Conservation (phyloP, 2,113 vertebrate species). For the Nansenia antarctica region DNA sequence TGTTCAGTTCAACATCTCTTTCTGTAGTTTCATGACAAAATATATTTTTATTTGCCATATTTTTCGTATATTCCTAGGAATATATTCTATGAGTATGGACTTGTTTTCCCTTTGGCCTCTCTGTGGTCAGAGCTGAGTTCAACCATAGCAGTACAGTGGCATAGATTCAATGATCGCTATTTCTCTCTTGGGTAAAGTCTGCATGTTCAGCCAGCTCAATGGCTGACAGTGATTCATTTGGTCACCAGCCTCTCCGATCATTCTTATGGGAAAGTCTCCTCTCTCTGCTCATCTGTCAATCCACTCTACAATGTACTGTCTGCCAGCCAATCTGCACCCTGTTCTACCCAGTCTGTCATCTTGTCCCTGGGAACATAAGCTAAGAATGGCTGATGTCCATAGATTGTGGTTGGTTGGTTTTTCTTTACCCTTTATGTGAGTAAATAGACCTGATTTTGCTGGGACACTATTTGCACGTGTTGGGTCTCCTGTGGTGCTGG, state of each 20-base stretch:
- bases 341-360: constrained; percentile 25
- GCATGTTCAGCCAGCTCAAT: background rate
- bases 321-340: constrained; percentile 34
- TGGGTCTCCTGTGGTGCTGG: constrained; percentile 75
- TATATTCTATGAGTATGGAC: background rate
- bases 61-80: background rate
- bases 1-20: too few species aligned
- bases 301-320: constrained; percentile 22
- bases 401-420: constrained; percentile 58
- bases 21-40: too few species aligned
- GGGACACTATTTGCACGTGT: constrained; percentile 63
- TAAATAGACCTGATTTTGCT: constrained; percentile 68
- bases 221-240: background rate
- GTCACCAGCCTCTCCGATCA: background rate
- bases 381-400: constrained; percentile 42
- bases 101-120: constrained; percentile 28
- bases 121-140: constrained; percentile 42
- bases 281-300: constrained; percentile 15
- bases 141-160: constrained; percentile 12
- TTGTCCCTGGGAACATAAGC: constrained; percentile 30
- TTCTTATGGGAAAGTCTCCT: background rate
- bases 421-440: constrained; percentile 55
- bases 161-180: background rate
- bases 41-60: too few species aligned
- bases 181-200: constrained; percentile 21